A percentile compares a stretch with the other conserved stretches of the same genome.
phyloP scores from a whole-genome alignment of 2,797 vertebrate species.

The Enteromius unitaeniatus region DNA sequence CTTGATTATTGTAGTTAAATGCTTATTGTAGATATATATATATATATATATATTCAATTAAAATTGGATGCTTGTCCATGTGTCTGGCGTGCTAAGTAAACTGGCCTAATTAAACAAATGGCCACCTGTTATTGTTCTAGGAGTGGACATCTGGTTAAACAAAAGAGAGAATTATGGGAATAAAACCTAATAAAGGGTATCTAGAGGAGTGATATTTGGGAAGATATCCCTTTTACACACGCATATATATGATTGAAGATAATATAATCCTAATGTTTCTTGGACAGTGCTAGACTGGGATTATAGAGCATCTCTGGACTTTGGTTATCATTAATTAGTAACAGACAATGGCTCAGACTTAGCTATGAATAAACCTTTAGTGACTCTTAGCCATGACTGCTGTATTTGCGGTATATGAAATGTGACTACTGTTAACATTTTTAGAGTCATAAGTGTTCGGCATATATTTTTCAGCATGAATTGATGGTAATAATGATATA shows the following conservation, averaged over 20 bases:
- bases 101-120: slow-evolving; percentile 78
- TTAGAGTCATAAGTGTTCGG: not conserved
- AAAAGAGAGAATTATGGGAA: slow-evolving; percentile 78
- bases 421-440: not conserved
- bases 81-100: slow-evolving; percentile 70
- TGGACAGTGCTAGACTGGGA: slow-evolving; percentile 68
- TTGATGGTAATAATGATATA: not conserved
- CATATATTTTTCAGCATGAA: slow-evolving; percentile 1
- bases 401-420: not conserved
- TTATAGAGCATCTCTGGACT: slow-evolving; percentile 67
- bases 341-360: slow-evolving; percentile 58
- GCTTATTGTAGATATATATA: slow-evolving; percentile 1
- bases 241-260: slow-evolving; percentile 67
- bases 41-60: slow-evolving; percentile 12
- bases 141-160: slow-evolving; percentile 80
- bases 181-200: slow-evolving; percentile 67
- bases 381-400: not conserved
- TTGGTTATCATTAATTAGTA: slow-evolving; percentile 65
- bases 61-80: slow-evolving; percentile 67
- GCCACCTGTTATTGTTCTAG: slow-evolving; percentile 77
- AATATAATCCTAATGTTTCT: slow-evolving; percentile 69
- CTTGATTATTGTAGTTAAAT: not conserved
- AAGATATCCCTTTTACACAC: slow-evolving; percentile 67
- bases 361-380: slow-evolving; percentile 14
- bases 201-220: slow-evolving; percentile 61